Evolutionary conservation across 2,888 invertebrate species (phyloP).

Genomic region (Andrena bucephala): DNA sequence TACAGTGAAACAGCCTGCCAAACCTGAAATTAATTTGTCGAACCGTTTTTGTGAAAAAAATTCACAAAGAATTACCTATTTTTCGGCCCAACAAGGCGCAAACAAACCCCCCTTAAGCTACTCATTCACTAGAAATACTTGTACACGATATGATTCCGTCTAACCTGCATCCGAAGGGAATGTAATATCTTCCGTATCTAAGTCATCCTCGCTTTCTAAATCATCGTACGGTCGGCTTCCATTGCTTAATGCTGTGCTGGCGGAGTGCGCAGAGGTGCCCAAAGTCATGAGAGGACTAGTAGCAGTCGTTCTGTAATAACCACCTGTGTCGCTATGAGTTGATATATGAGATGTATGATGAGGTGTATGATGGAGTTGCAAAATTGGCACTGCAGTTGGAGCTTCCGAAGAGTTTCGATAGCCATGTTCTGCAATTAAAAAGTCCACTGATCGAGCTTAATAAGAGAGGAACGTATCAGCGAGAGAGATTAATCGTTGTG

Average conservation of each 20-base stretch:
- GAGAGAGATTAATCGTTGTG: neutral
- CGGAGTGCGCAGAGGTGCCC: slow-evolving; percentile 85
- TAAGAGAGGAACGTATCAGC: neutral
- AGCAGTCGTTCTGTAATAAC: slow-evolving; percentile 87
- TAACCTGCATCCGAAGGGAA: slow-evolving; percentile 91
- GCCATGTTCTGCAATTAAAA: slow-evolving; percentile 75
- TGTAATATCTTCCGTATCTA: slow-evolving; percentile 94
- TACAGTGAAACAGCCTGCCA: no score
- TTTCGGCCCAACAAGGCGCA: no score
- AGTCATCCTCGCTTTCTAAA: slow-evolving; percentile 95
- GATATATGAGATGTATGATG: slow-evolving; percentile 79
- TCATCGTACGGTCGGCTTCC: slow-evolving; percentile 91
- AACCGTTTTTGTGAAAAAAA: no score
- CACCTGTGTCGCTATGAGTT: slow-evolving; percentile 78
- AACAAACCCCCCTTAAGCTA: no score
- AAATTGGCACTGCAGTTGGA: slow-evolving; percentile 77
- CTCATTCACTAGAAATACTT: neutral
- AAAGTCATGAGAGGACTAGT: slow-evolving; percentile 87
- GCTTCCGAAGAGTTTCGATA: slow-evolving; percentile 82
- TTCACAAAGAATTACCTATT: no score
- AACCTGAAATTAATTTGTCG: no score
- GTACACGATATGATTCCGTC: slow-evolving; percentile 43
- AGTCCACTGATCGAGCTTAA: neutral
- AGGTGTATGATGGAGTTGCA: slow-evolving; percentile 79
- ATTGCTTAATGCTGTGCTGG: slow-evolving; percentile 87